phyloP scores from a whole-genome alignment of 2,888 invertebrate species.

The Quadroppia sp. region DNA sequence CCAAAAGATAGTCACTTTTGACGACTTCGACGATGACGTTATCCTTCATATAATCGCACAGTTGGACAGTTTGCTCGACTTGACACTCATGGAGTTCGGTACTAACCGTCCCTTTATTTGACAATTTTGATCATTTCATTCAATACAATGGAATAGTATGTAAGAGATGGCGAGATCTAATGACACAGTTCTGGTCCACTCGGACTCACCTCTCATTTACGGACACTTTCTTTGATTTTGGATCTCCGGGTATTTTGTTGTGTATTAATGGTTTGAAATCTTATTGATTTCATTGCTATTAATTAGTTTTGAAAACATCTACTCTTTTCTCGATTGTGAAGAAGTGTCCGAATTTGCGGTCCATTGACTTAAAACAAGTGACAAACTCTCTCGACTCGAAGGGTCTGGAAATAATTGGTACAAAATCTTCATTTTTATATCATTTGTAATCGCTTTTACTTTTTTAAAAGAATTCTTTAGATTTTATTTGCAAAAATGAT shows the following conservation, averaged over 20 bases:
- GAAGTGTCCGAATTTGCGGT: constrained; percentile 45
- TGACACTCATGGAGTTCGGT: constrained; percentile 45
- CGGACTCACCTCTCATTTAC: constrained; percentile 43
- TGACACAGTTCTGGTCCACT: constrained; percentile 44
- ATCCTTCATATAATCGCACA: constrained; percentile 44
- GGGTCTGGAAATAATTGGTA: constrained; percentile 46
- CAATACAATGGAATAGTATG: constrained; percentile 41
- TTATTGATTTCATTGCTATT: background rate
- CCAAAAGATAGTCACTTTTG: constrained; percentile 42
- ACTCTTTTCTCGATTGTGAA: constrained; percentile 45
- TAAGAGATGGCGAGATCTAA: constrained; percentile 45
- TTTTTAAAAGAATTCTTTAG: no score
- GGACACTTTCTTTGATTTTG: constrained; percentile 44
- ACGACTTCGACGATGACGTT: constrained; percentile 46
- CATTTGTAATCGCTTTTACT: background rate
- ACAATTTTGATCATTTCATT: background rate
- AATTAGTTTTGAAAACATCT: constrained; percentile 44
- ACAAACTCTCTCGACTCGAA: constrained; percentile 45
- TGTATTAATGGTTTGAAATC: background rate
- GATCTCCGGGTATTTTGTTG: constrained; percentile 40
- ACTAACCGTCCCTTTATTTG: background rate
- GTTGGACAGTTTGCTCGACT: constrained; percentile 41
- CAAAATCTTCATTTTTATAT: background rate
- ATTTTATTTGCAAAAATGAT: no score
- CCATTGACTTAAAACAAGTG: constrained; percentile 44